Conservation (phyloP, 2,888 invertebrate species). For the Hydraecia micacea region DNA sequence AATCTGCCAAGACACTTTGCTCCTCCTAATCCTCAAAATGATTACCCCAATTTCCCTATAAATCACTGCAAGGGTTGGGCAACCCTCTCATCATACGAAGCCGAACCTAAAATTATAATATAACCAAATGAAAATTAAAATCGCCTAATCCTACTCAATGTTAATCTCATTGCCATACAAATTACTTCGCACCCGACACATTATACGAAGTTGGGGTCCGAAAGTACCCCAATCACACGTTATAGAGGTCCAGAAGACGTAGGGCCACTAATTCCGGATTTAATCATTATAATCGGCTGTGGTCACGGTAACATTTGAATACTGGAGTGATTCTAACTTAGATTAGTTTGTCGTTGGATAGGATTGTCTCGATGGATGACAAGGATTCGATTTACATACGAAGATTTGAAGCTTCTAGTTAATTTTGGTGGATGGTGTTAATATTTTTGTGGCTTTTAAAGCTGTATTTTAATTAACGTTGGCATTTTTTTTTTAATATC, state of each 20-base stretch:
- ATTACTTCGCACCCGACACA: conserved; percentile 67
- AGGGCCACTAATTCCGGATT: conserved; percentile 72
- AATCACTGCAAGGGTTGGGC: conserved; percentile 45
- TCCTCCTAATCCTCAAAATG: conserved; percentile 34
- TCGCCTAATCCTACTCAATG: conserved; percentile 66
- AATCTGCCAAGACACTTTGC: conserved; percentile 38
- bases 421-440: conserved; percentile 10
- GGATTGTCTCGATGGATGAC: conserved; percentile 48
- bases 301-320: conserved; percentile 66
- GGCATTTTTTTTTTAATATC: background rate
- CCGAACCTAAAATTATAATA: conserved; percentile 55
- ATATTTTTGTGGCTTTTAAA: background rate
- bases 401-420: conserved; percentile 15
- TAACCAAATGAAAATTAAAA: conserved; percentile 66
- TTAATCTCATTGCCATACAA: conserved; percentile 68
- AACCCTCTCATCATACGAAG: conserved; percentile 52
- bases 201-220: conserved; percentile 62
- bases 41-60: conserved; percentile 51
- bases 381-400: conserved; percentile 27
- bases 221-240: conserved; percentile 71
- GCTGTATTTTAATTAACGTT: background rate
- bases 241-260: conserved; percentile 69
- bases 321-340: conserved; percentile 66
- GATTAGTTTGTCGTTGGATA: conserved; percentile 54
- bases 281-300: conserved; percentile 75